phyloP scores from a whole-genome alignment of 1,140 invertebrate species.

The Physella acuta region DNA sequence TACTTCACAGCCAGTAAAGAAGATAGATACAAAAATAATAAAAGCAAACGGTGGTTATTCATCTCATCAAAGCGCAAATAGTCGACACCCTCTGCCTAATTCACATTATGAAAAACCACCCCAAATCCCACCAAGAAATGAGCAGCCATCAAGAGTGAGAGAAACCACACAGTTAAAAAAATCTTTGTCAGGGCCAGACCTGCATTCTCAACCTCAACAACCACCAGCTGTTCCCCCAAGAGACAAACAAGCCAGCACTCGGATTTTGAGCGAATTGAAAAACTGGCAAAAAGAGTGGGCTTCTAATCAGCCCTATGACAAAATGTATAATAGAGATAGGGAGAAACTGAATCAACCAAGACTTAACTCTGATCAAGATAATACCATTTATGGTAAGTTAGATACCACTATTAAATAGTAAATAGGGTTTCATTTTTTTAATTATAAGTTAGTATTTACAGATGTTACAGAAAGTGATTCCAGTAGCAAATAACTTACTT shows the following conservation, averaged over 20 bases:
- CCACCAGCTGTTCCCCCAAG: constrained; percentile 49
- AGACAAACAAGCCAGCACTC: constrained; percentile 32
- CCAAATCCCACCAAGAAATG: constrained; percentile 25
- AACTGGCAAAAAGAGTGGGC: constrained; percentile 46
- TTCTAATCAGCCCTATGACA: neutral
- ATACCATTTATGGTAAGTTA: constrained; percentile 31
- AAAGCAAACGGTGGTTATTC: too few relatives aligned
- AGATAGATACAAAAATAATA: too few relatives aligned
- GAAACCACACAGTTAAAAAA: constrained; percentile 21
- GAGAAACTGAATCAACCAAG: neutral
- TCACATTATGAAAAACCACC: constrained; percentile 12
- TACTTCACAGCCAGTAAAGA: neutral
- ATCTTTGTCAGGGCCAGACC: constrained; percentile 25
- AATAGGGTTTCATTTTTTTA: neutral
- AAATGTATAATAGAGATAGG: neutral
- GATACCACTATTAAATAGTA: neutral
- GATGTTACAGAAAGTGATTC: neutral
- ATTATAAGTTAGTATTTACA: neutral
- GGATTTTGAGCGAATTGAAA: constrained; percentile 44
- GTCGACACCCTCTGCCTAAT: neutral
- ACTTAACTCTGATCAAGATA: constrained; percentile 3
- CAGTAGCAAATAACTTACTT: neutral
- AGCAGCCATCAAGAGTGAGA: constrained; percentile 8
- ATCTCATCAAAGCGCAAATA: neutral
- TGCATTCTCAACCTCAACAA: constrained; percentile 5